Conservation (phyloP, 2,797 vertebrate genomes). For the Spondyliosoma cantharus region DNA sequence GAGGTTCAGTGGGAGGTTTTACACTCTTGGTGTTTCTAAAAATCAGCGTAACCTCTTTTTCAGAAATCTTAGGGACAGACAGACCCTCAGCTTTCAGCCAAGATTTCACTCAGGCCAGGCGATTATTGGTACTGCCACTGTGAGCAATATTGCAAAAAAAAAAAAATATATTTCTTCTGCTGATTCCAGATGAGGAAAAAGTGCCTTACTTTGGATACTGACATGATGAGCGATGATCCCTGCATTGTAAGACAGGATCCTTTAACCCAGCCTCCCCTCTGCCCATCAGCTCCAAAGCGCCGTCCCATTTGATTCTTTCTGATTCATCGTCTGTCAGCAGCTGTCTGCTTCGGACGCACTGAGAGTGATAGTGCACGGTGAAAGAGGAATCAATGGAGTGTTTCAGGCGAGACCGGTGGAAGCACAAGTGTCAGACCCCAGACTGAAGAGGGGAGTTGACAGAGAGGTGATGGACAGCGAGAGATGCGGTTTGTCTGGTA, state of each 20-base stretch:
- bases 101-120: constrained; percentile 17
- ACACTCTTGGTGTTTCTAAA: not conserved
- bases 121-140: not conserved
- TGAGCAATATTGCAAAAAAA: constrained; percentile 48
- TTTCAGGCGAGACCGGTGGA: constrained; percentile 35
- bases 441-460: constrained; percentile 24
- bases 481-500: constrained; percentile 9
- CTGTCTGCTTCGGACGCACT: constrained; percentile 25
- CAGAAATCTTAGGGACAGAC: not conserved
- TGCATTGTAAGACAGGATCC: constrained; percentile 46
- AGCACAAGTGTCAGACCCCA: constrained; percentile 11
- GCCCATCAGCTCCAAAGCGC: constrained; percentile 43
- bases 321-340: constrained; percentile 57
- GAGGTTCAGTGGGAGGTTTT: not conserved
- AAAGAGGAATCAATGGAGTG: constrained; percentile 43
- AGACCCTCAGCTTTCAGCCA: constrained; percentile 1
- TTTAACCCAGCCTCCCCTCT: constrained; percentile 50
- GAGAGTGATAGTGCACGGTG: constrained; percentile 1
- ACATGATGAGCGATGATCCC: constrained; percentile 54
- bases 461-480: constrained; percentile 14
- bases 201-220: constrained; percentile 37
- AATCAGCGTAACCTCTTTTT: constrained; percentile 13
- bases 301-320: constrained; percentile 41
- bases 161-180: not conserved
- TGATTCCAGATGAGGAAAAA: constrained; percentile 13